Conservation (phyloP, 2,888 invertebrate species). For the Ormia ochracea region DNA sequence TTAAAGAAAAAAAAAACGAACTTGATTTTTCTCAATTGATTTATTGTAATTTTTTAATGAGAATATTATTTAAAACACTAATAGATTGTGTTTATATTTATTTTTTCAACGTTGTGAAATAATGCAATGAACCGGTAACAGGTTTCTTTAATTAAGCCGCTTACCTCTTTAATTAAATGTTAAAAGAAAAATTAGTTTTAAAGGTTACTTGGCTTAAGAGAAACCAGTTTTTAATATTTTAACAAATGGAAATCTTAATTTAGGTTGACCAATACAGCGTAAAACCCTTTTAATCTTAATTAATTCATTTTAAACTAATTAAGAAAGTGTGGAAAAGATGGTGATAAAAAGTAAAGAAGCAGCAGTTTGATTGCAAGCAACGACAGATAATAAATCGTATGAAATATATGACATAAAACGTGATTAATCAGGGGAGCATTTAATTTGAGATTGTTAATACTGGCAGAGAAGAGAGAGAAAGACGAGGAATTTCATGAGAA, state of each 20-base stretch:
- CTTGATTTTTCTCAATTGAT: not conserved
- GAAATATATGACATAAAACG: no score
- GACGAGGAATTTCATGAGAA: not conserved
- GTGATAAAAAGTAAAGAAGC: not conserved
- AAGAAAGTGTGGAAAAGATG: constrained; percentile 31
- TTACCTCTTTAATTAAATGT: not conserved
- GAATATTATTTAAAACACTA: not conserved
- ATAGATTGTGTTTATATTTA: not conserved
- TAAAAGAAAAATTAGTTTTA: not conserved
- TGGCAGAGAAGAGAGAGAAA: not conserved
- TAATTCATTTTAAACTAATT: not conserved
- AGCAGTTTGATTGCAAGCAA: not conserved
- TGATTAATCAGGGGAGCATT: not conserved
- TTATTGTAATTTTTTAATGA: not conserved
- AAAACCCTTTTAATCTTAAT: not conserved
- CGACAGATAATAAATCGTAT: not conserved
- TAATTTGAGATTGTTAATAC: not conserved
- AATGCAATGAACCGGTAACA: constrained; percentile 7
- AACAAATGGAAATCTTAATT: not conserved
- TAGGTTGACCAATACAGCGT: not conserved
- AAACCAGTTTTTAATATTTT: not conserved
- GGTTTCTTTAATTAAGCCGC: constrained; percentile 4
- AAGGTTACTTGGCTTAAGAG: constrained; percentile 23
- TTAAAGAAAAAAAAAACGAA: not conserved
- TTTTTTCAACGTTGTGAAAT: not conserved